Base-by-base conservation (phyloP, 2,888 invertebrate genomes). In the Congeria kusceri region DNA sequence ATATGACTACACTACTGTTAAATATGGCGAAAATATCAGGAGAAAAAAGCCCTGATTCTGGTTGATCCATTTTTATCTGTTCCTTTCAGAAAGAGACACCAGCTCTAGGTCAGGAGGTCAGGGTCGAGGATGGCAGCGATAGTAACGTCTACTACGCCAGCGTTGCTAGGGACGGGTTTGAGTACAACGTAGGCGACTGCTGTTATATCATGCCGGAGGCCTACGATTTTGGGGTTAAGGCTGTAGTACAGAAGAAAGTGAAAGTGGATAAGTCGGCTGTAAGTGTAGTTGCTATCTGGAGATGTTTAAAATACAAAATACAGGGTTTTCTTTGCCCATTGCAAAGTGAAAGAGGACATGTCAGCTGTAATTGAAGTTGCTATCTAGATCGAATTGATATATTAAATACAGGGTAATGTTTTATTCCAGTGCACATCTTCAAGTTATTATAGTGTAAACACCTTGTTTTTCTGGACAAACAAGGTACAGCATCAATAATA, bases 131-230 rank as follows among this genome's bases (percentile, higher is more conserved):
- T 4, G 79, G 70, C 4, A 77, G 70, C 11, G 44, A 72, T 9
- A 84, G 57, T 23, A 81, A 68, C 29, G 73, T 79, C 7, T 90
- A 85, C 77, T 95, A 95, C 77, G 73, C 74, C 56, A 86, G 86
- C 61, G 90, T 91, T 5, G 74, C 72, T 3, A 89, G 89, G 62
- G 85, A 92, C 57, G 92, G 88, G 1, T 47, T 87, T 63, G 95
- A 95, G 27, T 96, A 95, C 89, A 95, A 94, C 85, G 94, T 96
- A 69, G 96, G 96, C 0, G 95, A 95, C 83, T 95, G 95, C 25
- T 96, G 96, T 9, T 96, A 96, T 91, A 92, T 97, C 0, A 94
- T 95, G 44, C 92, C 92, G 1, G 86, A 80, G 5, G 90, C 88
- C 1, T 92, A 86, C 72, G 74, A 56, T 49, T 92, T 92, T 83